These are phyloP conservation scores for Mycteria americana DNA, from an alignment of 2,797 vertebrate species.

Conservation along the genomic window DNA sequence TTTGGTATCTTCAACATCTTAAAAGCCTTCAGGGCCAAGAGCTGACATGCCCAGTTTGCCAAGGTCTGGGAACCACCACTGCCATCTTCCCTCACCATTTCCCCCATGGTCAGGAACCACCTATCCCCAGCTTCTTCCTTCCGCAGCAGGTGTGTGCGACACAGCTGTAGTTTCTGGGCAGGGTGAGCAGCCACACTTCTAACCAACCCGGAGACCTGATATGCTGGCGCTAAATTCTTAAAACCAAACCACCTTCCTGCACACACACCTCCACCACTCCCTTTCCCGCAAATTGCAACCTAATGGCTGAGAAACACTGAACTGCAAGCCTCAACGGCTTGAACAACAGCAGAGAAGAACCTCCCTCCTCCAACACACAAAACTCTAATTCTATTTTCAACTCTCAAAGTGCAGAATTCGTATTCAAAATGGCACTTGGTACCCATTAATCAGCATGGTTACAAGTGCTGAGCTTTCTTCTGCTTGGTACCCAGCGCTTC, in stretches of 20 bases:
- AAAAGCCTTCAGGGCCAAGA: not conserved
- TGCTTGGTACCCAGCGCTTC: not conserved
- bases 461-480: not conserved
- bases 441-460: not conserved
- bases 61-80: rapidly evolving
- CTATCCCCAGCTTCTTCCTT: not conserved
- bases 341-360: not conserved
- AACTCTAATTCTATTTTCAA: not conserved
- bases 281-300: not conserved
- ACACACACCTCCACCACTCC: rapidly evolving
- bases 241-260: not conserved
- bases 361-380: not conserved
- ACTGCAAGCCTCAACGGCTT: not conserved
- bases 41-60: not conserved
- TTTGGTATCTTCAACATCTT: not conserved
- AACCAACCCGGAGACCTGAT: rapidly evolving
- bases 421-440: not conserved
- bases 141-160: rapidly evolving
- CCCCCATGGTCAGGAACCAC: not conserved
- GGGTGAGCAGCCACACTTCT: not conserved
- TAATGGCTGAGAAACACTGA: not conserved
- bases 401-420: not conserved
- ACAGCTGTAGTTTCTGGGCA: rapidly evolving
- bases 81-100: rapidly evolving
- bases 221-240: not conserved